Base-by-base conservation (phyloP, 64 coral and sea anemone genomes). In the Stichodactyla mertensii region DNA sequence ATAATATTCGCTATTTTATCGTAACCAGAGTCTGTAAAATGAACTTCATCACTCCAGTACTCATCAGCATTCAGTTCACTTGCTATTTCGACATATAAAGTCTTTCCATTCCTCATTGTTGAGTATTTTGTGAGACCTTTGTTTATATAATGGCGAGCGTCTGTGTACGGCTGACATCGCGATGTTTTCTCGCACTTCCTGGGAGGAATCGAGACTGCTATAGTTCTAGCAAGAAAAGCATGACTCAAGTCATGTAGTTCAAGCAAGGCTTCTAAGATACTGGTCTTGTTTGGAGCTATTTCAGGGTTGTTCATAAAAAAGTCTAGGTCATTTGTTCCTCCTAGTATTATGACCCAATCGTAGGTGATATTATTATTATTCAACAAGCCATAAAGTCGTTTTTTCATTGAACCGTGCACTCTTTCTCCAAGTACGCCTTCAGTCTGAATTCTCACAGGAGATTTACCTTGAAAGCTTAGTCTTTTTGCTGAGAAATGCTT, bases 141-240 rank as follows among this genome's bases (percentile, higher is more conserved):
- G 71, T 77, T 77, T 77, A 77, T 24, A n/a, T 77, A 77, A 11
- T 15, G 71, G 22, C 71, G 71, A 24, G 20, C 71, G 6, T 27
- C 31, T 10, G 22, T 77, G 7, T 24, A 27, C 11, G n/a, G 11
- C 71, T 31, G 18, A 77, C 71, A 77, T 24, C 11, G 6, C 6
- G 22, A 27, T 20, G 6, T 45, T 27, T 10, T 77, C 7, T 77
- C 71, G 31, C 71, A 77, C 11, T 45, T 19, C 6, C 71, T 24
- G 18, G 71, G 71, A 77, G 71, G 71, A 77, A 77, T 77, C 11
- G 71, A 27, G 13, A 77, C 20, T 20, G 31, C 71, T 27, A 77
- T 45, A 26, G 71, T 77, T 77, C 71, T 77, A 14, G 31, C 71
- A 77, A 27, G n/a, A 77, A 77, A 77, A 77, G n/a, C 7, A 77